Evolutionary conservation across 2,888 invertebrate species (phyloP).

Genomic region (Alitta virens): DNA sequence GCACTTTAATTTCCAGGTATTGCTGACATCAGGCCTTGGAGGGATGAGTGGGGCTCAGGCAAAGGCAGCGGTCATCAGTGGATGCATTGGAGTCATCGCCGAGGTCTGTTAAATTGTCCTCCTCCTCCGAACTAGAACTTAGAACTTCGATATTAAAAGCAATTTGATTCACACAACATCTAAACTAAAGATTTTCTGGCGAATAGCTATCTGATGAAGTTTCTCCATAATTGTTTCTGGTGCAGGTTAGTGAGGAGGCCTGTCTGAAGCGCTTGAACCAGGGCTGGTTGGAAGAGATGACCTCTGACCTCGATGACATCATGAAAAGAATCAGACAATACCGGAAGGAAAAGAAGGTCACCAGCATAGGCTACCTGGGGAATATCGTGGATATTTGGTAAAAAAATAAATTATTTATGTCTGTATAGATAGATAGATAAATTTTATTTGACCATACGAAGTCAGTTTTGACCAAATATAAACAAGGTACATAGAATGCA

Average conservation of each 20-base stretch:
- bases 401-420: too few relatives aligned
- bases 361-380: constrained; percentile 64
- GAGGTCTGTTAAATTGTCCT: too few relatives aligned
- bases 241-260: constrained; percentile 55
- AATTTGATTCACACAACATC: too few relatives aligned
- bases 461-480: too few relatives aligned
- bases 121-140: too few relatives aligned
- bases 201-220: too few relatives aligned
- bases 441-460: too few relatives aligned
- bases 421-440: too few relatives aligned
- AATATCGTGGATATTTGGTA: constrained; percentile 63
- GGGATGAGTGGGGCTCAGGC: constrained; percentile 68
- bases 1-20: constrained; percentile 51
- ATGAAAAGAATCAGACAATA: constrained; percentile 54
- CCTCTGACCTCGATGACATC: constrained; percentile 58
- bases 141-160: too few relatives aligned
- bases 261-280: constrained; percentile 62
- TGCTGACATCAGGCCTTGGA: constrained; percentile 64
- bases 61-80: constrained; percentile 65
- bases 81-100: constrained; percentile 65
- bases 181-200: too few relatives aligned
- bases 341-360: constrained; percentile 45
- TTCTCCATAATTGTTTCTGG: too few relatives aligned
- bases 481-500: too few relatives aligned
- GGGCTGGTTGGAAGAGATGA: constrained; percentile 64